Conservation (phyloP, 2,797 vertebrate genomes). For the Smutsia temminckii region DNA sequence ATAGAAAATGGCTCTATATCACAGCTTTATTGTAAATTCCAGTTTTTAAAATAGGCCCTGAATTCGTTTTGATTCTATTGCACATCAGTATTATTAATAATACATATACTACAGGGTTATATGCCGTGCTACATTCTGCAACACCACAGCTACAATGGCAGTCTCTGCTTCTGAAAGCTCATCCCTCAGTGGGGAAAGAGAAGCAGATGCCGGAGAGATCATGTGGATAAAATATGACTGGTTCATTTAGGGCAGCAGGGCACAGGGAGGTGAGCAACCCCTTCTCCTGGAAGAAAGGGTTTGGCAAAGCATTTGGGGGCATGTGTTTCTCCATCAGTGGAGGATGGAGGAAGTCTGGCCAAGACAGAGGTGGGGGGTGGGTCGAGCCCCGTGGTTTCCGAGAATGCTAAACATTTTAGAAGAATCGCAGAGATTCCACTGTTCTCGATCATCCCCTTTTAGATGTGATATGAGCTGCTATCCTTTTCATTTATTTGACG, state of each 20-base stretch:
- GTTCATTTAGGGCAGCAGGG: accelerated
- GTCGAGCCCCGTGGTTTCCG: accelerated
- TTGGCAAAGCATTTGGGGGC: neutral
- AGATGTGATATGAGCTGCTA: neutral
- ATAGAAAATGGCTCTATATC: neutral
- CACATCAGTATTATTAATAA: neutral
- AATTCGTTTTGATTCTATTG: neutral
- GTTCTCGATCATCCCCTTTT: neutral
- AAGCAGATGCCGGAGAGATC: neutral
- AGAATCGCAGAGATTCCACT: neutral
- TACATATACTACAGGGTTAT: neutral
- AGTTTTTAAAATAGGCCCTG: neutral
- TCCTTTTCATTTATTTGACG: neutral
- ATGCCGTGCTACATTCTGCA: accelerated
- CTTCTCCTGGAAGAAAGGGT: too few relatives aligned
- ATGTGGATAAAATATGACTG: neutral
- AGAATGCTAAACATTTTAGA: neutral
- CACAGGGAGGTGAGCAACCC: neutral
- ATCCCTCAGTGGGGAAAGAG: neutral
- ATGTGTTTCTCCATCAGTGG: accelerated
- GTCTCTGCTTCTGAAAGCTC: neutral
- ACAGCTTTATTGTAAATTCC: neutral
- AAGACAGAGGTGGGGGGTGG: neutral
- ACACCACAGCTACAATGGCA: neutral
- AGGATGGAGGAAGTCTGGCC: accelerated